Percentiles rank a stretch among this genome's conserved stretches.
Evolutionary conservation across 2,113 vertebrate genomes (phyloP).

Genomic region (Anolis carolinensis): DNA sequence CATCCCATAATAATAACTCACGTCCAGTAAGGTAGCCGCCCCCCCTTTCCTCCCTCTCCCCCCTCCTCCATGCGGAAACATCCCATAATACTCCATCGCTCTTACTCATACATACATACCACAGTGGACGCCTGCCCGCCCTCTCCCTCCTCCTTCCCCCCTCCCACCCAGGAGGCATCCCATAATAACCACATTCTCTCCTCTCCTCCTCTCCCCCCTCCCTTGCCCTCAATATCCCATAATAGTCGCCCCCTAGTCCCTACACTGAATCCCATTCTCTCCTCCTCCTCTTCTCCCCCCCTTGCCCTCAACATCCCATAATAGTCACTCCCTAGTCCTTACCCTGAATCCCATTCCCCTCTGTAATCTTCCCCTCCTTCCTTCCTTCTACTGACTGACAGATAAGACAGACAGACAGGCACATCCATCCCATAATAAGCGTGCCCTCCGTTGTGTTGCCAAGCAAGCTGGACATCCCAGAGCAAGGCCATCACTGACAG

Average conservation of each 20-base stretch:
- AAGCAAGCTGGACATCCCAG: slow-evolving; percentile 9
- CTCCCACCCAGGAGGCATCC: background rate
- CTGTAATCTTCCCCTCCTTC: slow-evolving; percentile 36
- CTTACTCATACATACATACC: slow-evolving; percentile 39
- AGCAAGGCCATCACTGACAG: no score
- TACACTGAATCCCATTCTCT: slow-evolving; percentile 18
- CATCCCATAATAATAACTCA: slow-evolving; percentile 71
- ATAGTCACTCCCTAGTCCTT: slow-evolving; percentile 58
- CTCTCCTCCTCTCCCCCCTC: background rate
- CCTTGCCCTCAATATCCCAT: slow-evolving; percentile 61
- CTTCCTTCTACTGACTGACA: background rate
- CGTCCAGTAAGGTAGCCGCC: slow-evolving; percentile 10
- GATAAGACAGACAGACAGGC: no score
- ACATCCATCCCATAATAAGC: slow-evolving; percentile 15
- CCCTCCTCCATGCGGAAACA: slow-evolving; percentile 7
- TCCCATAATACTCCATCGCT: slow-evolving; percentile 28
- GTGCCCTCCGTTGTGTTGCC: background rate
- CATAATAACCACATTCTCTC: slow-evolving; percentile 29
- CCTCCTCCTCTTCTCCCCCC: slow-evolving; percentile 10
- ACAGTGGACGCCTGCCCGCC: slow-evolving; percentile 23
- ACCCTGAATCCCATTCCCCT: slow-evolving; percentile 13
- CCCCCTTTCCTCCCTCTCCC: no score
- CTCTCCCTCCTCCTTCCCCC: slow-evolving; percentile 3
- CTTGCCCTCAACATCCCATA: slow-evolving; percentile 64
- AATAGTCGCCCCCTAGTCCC: slow-evolving; percentile 60